Percentiles rank a stretch among this genome's conserved stretches.
Evolutionary conservation across 2,888 invertebrate genomes (phyloP).

Genomic region (Thymelicus lineola): DNA sequence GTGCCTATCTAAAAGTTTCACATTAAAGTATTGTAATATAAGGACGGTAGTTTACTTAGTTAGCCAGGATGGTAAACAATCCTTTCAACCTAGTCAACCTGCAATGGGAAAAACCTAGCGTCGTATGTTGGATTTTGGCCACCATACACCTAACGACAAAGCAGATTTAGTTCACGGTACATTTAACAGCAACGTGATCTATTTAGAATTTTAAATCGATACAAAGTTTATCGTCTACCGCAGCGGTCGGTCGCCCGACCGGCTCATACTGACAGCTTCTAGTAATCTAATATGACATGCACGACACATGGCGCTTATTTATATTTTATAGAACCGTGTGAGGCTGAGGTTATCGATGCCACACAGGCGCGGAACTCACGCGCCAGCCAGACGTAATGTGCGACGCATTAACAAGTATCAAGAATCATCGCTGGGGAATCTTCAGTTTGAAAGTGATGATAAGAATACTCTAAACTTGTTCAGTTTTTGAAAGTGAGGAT

Average conservation of each 20-base stretch:
- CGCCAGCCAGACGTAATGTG: slow-evolving; percentile 23
- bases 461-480: too few relatives aligned
- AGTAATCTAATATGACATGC: slow-evolving; percentile 8
- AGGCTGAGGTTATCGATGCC: slow-evolving; percentile 7
- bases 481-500: too few relatives aligned
- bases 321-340: not conserved
- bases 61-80: too few relatives aligned
- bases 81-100: too few relatives aligned
- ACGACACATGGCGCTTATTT: slow-evolving; percentile 8
- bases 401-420: slow-evolving; percentile 18
- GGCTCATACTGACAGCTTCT: not conserved
- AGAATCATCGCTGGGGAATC: not conserved
- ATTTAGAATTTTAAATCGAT: not conserved
- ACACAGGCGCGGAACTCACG: slow-evolving; percentile 25
- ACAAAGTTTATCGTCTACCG: not conserved
- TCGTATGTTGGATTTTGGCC: too few relatives aligned
- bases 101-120: too few relatives aligned
- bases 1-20: too few relatives aligned
- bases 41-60: too few relatives aligned
- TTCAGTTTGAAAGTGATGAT: not conserved
- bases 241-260: not conserved
- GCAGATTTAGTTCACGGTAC: not conserved
- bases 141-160: too few relatives aligned
- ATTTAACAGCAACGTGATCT: slow-evolving; percentile 3
- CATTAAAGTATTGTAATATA: too few relatives aligned